These are phyloP conservation scores for Hylaeus anthracinus DNA, from an alignment of 1,140 invertebrate genomes.

Conservation along the genomic window DNA sequence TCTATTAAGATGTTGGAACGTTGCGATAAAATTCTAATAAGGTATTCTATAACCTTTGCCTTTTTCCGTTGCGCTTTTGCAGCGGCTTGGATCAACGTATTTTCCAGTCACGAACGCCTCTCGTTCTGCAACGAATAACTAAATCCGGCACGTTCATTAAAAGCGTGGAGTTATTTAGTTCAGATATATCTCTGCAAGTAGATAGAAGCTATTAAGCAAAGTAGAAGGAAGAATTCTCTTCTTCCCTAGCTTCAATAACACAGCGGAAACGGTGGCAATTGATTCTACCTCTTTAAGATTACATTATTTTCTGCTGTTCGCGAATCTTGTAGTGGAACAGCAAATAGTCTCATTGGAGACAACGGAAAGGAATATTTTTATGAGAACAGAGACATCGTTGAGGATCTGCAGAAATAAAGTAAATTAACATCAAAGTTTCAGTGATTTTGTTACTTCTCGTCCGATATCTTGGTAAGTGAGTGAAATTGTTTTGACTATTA, in stretches of 20 bases:
- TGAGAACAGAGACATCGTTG: neutral
- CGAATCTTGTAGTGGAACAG: neutral
- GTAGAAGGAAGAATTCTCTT: neutral
- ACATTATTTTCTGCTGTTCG: neutral
- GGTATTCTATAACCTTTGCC: constrained; percentile 12
- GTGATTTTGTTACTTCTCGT: too few species aligned
- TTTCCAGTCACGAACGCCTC: constrained; percentile 29
- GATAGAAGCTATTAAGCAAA: constrained; percentile 21
- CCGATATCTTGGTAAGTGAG: too few species aligned
- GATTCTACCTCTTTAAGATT: neutral
- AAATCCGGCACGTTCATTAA: constrained; percentile 10
- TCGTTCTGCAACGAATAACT: neutral
- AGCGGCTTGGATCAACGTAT: neutral
- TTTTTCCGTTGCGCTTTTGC: neutral
- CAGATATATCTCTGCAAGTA: neutral
- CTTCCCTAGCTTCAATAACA: neutral
- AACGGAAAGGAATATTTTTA: constrained; percentile 6
- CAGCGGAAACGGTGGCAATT: neutral
- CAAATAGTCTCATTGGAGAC: neutral
- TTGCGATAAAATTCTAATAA: constrained; percentile 18
- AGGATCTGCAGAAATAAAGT: too few species aligned
- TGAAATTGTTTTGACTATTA: too few species aligned
- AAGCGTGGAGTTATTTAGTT: neutral
- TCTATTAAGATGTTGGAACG: neutral
- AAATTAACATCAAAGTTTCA: too few species aligned